Evolutionary conservation across 2,113 vertebrate species (phyloP).

Genomic region (Cyanoramphus novaezelandiae): DNA sequence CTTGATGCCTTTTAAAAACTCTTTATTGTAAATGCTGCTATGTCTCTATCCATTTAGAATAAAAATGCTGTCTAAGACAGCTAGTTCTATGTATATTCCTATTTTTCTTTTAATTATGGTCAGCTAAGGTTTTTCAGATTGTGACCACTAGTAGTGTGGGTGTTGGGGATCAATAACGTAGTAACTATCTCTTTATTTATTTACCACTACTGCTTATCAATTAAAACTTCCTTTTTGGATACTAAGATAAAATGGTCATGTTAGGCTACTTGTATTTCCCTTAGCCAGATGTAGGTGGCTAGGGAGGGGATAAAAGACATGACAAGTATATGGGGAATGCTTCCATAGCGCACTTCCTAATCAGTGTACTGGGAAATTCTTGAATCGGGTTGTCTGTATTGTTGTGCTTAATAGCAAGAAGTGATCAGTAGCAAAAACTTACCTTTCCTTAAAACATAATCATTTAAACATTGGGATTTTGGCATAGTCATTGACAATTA

Average conservation of each 20-base stretch:
- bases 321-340: not conserved
- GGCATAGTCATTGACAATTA: not conserved
- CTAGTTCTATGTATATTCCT: slow-evolving; percentile 61
- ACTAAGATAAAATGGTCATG: not conserved
- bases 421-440: not conserved
- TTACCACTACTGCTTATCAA: not conserved
- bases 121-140: not conserved
- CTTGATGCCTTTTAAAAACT: slow-evolving; percentile 75
- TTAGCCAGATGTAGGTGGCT: not conserved
- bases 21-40: slow-evolving; percentile 88
- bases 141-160: slow-evolving; percentile 14
- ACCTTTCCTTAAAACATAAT: not conserved
- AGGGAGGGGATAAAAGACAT: slow-evolving; percentile 24
- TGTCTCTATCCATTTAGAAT: slow-evolving; percentile 82
- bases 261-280: not conserved
- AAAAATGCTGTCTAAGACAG: slow-evolving; percentile 78
- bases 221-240: not conserved
- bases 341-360: not conserved
- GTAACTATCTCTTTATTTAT: slow-evolving; percentile 16
- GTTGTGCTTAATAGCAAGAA: not conserved
- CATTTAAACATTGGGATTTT: not conserved
- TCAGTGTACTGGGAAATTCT: not conserved
- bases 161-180: not conserved
- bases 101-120: slow-evolving; percentile 36
- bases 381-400: not conserved